Evolutionary conservation across 2,797 vertebrate genomes (phyloP), one percentile per base, ranked within the genome.

Genomic region (Astyanax mexicanus): DNA sequence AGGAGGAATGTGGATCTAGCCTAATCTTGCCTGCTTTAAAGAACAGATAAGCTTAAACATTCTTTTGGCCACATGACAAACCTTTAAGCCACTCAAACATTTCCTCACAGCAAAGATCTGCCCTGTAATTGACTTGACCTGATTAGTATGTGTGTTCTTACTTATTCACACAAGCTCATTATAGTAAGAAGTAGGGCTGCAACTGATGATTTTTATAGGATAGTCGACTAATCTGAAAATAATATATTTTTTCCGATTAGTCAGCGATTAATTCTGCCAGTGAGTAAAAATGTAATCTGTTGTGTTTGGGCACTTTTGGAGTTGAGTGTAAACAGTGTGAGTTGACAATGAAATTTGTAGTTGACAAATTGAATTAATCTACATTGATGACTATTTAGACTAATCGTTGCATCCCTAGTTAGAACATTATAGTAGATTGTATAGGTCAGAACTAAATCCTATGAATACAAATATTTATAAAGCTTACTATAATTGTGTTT

Each of bases 21-120:
- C 10, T 74, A 49, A 60, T 73, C 69, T 23, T 29, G 21, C 58
- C n/a, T 49, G 49, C 4, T 51, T 64, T 57, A 67, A 67, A 9
- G n/a, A 37, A 42, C 55, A 35, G 60, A 70, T 8, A 12, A 9
- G 21, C 32, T 67, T 68, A 61, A 85, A 73, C 75, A 69, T 42
- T 47, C 44, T 70, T 6, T 27, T 45, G 49, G 54, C 42, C 74
- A 72, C 27, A 66, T 74, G 3, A n/a, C n/a, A 57, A 19, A 19
- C 0, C 6, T 69, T 85, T 66, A 75, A 89, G 75, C 80, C 79
- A 62, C 69, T 85, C 83, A 85, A 84, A 86, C 79, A 68, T 45
- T 66, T 19, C 62, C 40, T 70, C 45, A 3, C 44, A 47, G 42
- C 61, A 61, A 55, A 54, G 13, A 35, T 69, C 47, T 66, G 42